Evolutionary conservation across 2,113 vertebrate species (phyloP).

Genomic region (Hipposideros armiger): DNA sequence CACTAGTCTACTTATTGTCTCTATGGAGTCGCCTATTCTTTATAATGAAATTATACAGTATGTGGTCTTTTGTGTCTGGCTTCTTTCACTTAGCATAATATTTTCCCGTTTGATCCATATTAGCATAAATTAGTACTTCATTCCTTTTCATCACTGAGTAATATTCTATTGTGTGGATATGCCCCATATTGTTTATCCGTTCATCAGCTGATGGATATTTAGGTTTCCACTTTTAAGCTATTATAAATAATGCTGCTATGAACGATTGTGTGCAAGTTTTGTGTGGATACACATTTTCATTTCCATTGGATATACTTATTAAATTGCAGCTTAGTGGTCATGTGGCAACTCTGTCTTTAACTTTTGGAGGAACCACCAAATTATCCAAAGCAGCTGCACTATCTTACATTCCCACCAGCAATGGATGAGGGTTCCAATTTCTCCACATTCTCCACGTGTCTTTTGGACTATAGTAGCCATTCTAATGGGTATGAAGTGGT

Average conservation of each 20-base stretch:
- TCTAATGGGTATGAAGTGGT: not conserved
- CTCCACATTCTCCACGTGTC: not conserved
- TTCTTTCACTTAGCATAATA: conserved; percentile 20
- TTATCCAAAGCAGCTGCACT: not conserved
- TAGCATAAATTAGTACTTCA: conserved; percentile 4
- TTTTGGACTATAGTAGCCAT: conserved; percentile 17
- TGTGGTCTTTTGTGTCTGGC: not conserved
- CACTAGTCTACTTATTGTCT: conserved; percentile 2
- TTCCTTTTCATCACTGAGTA: conserved; percentile 43
- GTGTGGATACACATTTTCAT: not conserved
- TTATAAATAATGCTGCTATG: conserved; percentile 30
- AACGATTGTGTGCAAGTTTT: not conserved
- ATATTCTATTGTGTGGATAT: conserved; percentile 31
- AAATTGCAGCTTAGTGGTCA: conserved; percentile 9
- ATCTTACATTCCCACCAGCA: conserved; percentile 39
- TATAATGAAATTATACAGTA: conserved; percentile 29
- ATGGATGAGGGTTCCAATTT: not conserved
- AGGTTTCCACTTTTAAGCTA: not conserved
- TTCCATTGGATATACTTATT: conserved; percentile 49
- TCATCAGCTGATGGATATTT: not conserved
- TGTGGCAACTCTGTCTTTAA: conserved; percentile 36
- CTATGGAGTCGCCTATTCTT: conserved; percentile 15
- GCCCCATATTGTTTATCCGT: not conserved
- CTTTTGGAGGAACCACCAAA: conserved; percentile 25
- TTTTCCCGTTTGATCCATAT: not conserved